Evolutionary conservation across 2,888 invertebrate species (phyloP).

Genomic region (Exephanes ischioxanthus): DNA sequence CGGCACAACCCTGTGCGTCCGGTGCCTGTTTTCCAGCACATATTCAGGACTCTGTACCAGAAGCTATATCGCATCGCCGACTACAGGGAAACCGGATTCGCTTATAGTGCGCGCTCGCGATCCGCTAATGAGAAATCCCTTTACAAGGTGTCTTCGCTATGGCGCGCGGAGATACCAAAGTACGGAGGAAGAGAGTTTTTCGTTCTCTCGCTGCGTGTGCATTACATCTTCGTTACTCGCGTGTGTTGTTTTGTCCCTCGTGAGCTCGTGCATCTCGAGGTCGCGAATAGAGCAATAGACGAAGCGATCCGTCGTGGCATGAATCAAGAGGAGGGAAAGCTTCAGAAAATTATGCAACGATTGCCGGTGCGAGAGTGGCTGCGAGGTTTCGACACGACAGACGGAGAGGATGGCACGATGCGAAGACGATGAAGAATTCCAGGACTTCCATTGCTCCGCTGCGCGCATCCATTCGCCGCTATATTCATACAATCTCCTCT

Average conservation of each 20-base stretch:
- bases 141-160: conserved; percentile 73
- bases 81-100: conserved; percentile 76
- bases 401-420: conserved; percentile 31
- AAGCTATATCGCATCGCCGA: conserved; percentile 42
- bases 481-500: conserved; percentile 20
- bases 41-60: background rate
- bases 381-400: conserved; percentile 50
- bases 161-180: conserved; percentile 45
- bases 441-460: conserved; percentile 2
- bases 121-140: conserved; percentile 77
- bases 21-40: background rate
- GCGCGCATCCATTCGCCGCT: background rate
- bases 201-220: conserved; percentile 18
- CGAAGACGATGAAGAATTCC: conserved; percentile 35
- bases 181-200: conserved; percentile 6
- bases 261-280: background rate
- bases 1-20: background rate
- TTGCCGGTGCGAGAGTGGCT: background rate
- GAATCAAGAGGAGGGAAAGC: conserved; percentile 24
- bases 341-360: conserved; percentile 47
- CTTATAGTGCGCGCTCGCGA: conserved; percentile 67
- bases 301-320: background rate
- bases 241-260: conserved; percentile 8
- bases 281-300: conserved; percentile 30
- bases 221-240: background rate